Base-by-base conservation (phyloP, 2,113 vertebrate genomes). In the Bagarius yarrelli region DNA sequence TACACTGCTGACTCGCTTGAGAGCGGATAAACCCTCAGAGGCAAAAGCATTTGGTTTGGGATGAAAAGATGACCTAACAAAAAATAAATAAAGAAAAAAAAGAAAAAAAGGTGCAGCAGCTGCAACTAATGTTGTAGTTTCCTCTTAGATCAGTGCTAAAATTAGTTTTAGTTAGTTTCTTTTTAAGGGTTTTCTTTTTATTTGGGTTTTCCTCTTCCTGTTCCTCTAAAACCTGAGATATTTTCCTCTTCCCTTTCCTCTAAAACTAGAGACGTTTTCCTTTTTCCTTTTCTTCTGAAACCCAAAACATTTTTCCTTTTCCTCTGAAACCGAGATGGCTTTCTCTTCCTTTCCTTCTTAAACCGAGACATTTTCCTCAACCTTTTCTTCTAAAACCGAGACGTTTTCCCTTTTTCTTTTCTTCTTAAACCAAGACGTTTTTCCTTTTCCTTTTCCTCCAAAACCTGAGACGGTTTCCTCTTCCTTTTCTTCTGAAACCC, bases 1-100 rank as follows among this genome's bases (percentile, higher is more conserved):
- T 55, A 34, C 52, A 19, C 57, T 47, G 52, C 77, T 36, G 77
- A 79, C n/a, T 69, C 34, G 1, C 16, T 36, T 69, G 32, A 69
- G 36, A 27, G 21, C 23, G 14, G 64, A 67, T 27, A 56, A 55
- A 78, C 27, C 50, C 36, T 40, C 32, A 16, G 1, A 13, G 21
- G 25, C 11, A 18, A 50, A n/a, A 8, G n/a, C 47, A n/a, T 53
- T 78, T 53, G 23, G 25, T 12, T 50, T 52, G 21, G 25, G 27
- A 8, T 73, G 70, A 21, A 32, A 55, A 73, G 25, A 53, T 55
- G 47, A 53, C 9, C 9, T 53, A 32, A 44, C 25, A 32, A 3
- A 30, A 72, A 53, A 72, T 27, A 23, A 12, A 50, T 27, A 53
- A 8, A 30, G 30, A 53, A 72, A 50, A 23, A 12, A 21, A 21